Evolutionary conservation across 2,888 invertebrate species (phyloP).

Genomic region (Aphelenchoides bicaudatus): DNA sequence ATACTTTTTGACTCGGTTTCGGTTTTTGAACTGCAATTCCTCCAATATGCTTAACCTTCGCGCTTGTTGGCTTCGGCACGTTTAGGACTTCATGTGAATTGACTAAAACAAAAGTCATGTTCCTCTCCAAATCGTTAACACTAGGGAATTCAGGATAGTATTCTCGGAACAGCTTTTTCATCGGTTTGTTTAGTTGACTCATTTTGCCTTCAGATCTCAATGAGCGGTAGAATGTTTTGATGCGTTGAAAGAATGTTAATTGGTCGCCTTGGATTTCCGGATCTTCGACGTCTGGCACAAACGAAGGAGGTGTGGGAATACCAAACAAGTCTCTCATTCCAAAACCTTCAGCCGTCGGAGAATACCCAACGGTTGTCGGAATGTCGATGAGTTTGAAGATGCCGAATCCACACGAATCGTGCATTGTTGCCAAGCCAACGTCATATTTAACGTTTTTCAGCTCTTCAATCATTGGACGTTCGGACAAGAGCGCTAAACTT

Average conservation of each 20-base stretch:
- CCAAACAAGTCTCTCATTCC: background rate
- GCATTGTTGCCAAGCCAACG: background rate
- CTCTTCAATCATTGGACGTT: background rate
- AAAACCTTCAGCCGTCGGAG: conserved; percentile 1
- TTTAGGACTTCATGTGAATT: conserved; percentile 48
- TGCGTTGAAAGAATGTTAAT: background rate
- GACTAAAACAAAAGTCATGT: conserved; percentile 29
- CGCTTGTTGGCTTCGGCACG: conserved; percentile 31
- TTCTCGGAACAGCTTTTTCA: background rate
- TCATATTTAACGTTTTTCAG: background rate
- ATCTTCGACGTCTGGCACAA: conserved; percentile 9
- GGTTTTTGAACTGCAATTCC: conserved; percentile 26
- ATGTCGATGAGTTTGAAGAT: conserved; percentile 1
- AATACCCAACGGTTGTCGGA: background rate
- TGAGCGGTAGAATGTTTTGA: background rate
- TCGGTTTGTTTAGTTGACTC: background rate
- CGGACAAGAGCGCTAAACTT: background rate
- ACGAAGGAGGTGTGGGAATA: background rate
- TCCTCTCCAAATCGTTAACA: conserved; percentile 7
- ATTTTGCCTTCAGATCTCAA: too few species aligned
- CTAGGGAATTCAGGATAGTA: background rate
- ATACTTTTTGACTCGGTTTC: background rate
- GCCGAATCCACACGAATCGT: background rate
- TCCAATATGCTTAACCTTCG: conserved; percentile 47
- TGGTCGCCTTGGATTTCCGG: conserved; percentile 2